Evolutionary conservation across 2,113 vertebrate species (phyloP).

Genomic region (Athene cunicularia): DNA sequence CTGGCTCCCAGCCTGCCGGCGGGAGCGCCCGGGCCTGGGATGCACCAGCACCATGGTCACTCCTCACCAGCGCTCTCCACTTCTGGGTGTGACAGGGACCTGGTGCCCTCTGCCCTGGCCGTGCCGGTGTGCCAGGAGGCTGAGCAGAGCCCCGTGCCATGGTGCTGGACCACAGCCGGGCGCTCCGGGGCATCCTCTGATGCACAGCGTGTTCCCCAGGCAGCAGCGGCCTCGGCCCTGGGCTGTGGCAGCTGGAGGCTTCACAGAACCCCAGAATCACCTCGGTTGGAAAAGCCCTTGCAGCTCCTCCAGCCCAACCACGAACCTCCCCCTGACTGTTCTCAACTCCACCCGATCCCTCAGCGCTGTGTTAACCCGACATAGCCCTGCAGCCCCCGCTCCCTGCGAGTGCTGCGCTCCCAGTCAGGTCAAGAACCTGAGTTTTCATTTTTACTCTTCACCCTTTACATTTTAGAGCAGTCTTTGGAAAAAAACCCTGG

Average conservation of each 20-base stretch:
- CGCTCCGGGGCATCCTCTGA: no score
- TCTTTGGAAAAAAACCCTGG: not conserved
- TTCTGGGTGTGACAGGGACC: rapidly evolving
- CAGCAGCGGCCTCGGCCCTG: not conserved
- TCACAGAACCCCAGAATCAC: no score
- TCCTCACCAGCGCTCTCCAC: not conserved
- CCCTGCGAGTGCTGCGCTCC: rapidly evolving
- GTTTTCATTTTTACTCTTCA: not conserved
- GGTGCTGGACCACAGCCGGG: rapidly evolving
- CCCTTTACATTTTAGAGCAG: not conserved
- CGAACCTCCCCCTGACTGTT: no score
- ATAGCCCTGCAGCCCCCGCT: not conserved
- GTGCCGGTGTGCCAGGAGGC: rapidly evolving
- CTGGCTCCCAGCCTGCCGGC: rapidly evolving
- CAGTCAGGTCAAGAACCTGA: not conserved
- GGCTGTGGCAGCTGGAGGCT: not conserved
- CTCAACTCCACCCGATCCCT: no score
- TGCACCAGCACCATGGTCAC: not conserved
- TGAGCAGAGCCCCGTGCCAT: not conserved
- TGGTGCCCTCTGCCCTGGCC: not conserved
- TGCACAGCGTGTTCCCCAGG: rapidly evolving
- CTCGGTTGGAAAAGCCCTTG: no score
- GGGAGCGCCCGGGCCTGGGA: rapidly evolving
- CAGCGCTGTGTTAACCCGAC: no score
- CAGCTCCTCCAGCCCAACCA: no score